Evolutionary conservation across 2,888 invertebrate species (phyloP).

Genomic region (Drosophila acutilabella): DNA sequence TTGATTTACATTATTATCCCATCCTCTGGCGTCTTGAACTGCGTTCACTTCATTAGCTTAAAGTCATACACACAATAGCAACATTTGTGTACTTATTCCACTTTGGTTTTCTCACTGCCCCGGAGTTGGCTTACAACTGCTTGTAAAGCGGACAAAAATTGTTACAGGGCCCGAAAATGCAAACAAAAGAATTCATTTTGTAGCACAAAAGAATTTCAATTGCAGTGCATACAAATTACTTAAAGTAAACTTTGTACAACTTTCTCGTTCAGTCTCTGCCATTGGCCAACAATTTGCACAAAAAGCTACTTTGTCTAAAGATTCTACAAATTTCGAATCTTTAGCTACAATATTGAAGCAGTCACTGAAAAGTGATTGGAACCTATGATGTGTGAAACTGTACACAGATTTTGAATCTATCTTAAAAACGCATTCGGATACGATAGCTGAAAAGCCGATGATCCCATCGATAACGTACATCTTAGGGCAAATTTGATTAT

Average conservation of each 20-base stretch:
- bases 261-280: slow-evolving; percentile 39
- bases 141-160: neutral
- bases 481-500: slow-evolving; percentile 54
- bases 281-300: neutral
- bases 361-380: neutral
- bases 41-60: slow-evolving; percentile 68
- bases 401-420: too few species aligned
- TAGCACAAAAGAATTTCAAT: slow-evolving; percentile 74
- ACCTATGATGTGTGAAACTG: too few species aligned
- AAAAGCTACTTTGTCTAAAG: neutral
- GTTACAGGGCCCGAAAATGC: slow-evolving; percentile 46
- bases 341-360: neutral
- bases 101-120: slow-evolving; percentile 24
- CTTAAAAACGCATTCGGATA: slow-evolving; percentile 17
- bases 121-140: slow-evolving; percentile 1
- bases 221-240: slow-evolving; percentile 74
- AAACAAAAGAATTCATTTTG: slow-evolving; percentile 74
- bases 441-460: slow-evolving; percentile 26
- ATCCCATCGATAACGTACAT: slow-evolving; percentile 2
- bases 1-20: slow-evolving; percentile 15
- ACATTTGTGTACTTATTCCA: slow-evolving; percentile 56
- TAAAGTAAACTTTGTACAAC: slow-evolving; percentile 69
- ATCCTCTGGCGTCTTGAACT: slow-evolving; percentile 31
- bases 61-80: slow-evolving; percentile 57
- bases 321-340: too few species aligned